Evolutionary conservation across 2,113 vertebrate genomes (phyloP).

Genomic region (Plecotus auritus): DNA sequence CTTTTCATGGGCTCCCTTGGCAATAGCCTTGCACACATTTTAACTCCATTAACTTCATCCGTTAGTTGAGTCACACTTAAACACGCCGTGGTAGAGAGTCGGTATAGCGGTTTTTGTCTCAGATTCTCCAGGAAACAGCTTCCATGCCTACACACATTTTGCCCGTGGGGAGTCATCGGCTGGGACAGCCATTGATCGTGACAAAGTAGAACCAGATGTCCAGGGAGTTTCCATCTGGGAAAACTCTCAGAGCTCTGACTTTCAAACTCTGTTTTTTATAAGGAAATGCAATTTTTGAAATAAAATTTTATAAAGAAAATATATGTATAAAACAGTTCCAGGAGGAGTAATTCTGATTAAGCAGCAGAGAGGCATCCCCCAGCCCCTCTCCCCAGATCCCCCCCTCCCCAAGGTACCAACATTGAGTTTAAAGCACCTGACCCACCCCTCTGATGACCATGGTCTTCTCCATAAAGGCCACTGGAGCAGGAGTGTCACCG

Average conservation of each 20-base stretch:
- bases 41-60: neutral
- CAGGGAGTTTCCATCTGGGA: constrained; percentile 54
- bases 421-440: neutral
- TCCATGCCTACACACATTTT: neutral
- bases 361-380: neutral
- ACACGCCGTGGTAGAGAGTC: neutral
- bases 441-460: accelerated
- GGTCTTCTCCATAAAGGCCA: neutral
- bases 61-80: neutral
- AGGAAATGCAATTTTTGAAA: neutral
- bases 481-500: accelerated
- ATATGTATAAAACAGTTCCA: neutral
- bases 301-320: constrained; percentile 1
- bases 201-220: constrained; percentile 12
- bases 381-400: neutral
- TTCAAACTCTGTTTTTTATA: neutral
- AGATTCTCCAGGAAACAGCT: neutral
- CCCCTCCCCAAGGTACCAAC: neutral
- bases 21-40: too few relatives aligned
- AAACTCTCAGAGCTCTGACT: neutral
- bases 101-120: neutral
- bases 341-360: neutral
- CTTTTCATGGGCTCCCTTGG: neutral
- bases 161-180: neutral
- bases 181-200: neutral